Conservation (phyloP, 2,113 vertebrate species). For the Corvus hawaiiensis region DNA sequence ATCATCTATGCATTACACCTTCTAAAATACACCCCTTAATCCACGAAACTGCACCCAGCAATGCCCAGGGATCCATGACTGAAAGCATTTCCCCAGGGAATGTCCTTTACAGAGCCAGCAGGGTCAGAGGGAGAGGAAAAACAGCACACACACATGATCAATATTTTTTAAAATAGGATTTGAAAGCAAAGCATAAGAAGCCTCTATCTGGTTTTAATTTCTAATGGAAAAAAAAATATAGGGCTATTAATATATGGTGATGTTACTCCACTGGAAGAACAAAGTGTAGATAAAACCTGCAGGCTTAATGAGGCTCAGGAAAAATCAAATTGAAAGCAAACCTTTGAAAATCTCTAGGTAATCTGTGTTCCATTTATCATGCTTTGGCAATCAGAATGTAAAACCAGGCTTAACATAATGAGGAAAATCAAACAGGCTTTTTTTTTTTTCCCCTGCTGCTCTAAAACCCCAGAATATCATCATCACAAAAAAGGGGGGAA, state of each 20-base stretch:
- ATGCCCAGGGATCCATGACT: neutral
- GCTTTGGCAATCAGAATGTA: conserved; percentile 3
- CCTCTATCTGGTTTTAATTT: neutral
- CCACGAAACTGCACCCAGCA: neutral
- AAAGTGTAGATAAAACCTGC: neutral
- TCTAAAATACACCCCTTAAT: neutral
- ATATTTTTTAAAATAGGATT: neutral
- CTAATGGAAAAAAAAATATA: neutral
- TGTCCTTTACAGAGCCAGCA: neutral
- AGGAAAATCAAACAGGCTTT: neutral
- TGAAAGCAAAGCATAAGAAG: neutral
- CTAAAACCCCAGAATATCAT: neutral
- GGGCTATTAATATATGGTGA: neutral
- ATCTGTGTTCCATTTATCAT: neutral
- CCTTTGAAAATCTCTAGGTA: conserved; percentile 9
- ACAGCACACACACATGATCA: neutral
- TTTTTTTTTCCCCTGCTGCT: neutral
- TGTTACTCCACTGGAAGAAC: neutral
- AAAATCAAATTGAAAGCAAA: conserved; percentile 26
- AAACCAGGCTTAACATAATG: neutral
- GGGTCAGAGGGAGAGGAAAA: neutral
- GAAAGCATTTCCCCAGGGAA: neutral
- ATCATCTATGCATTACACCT: neutral
- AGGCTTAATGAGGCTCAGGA: conserved; percentile 3
- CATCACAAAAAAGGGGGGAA: neutral